A percentile compares a stretch with the other conserved stretches of the same genome.
phyloP scores from a whole-genome alignment of 2,113 vertebrate species.

The Himantopus leucocephalus region DNA sequence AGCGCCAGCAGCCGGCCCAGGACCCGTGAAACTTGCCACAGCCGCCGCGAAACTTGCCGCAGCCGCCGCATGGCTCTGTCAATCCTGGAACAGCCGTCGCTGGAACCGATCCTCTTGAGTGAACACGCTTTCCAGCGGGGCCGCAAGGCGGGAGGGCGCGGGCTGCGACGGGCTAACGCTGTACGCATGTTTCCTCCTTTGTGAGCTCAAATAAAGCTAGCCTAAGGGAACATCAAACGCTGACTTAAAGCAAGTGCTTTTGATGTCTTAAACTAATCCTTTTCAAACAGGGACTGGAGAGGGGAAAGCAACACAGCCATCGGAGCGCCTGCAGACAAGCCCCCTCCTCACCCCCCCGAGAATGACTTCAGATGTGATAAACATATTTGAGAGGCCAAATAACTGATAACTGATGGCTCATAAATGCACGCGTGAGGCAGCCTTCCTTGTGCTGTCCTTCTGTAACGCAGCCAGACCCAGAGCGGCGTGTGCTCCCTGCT shows the following conservation, averaged over 20 bases:
- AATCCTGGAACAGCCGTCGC: fast-evolving
- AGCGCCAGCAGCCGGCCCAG: background rate
- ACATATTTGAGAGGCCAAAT: background rate
- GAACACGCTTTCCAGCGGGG: fast-evolving
- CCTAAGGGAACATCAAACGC: background rate
- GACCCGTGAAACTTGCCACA: background rate
- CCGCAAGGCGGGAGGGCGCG: background rate
- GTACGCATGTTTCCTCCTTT: background rate
- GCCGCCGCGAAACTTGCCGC: fast-evolving
- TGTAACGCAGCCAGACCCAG: fast-evolving
- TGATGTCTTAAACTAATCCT: background rate
- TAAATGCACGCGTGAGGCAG: background rate
- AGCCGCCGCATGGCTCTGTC: fast-evolving
- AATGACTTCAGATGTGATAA: background rate
- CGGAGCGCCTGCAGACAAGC: background rate
- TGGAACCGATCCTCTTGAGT: fast-evolving
- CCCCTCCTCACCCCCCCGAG: background rate
- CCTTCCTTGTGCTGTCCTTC: background rate
- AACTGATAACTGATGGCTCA: background rate
- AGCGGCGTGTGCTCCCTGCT: fast-evolving
- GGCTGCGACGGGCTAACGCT: background rate
- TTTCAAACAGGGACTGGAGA: background rate
- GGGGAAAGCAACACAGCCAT: background rate
- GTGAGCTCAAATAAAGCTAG: fast-evolving
- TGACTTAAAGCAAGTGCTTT: background rate